A percentile compares a stretch with the other conserved stretches of the same genome.
Evolutionary conservation across 2,888 invertebrate species (phyloP).

Genomic region (Cataglyphis altisquamis): DNA sequence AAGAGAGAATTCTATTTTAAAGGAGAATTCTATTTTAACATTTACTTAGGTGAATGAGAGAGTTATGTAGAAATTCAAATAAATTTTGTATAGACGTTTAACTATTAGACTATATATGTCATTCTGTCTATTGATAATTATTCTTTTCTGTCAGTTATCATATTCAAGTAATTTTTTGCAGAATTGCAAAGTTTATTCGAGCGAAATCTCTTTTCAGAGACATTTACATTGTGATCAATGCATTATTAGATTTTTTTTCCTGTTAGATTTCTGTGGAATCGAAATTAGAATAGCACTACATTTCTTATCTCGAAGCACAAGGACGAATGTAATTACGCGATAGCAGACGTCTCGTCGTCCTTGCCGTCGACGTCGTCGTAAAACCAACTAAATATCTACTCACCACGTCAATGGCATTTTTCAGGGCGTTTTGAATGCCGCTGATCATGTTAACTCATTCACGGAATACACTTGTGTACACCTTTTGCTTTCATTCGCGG

Average conservation of each 20-base stretch:
- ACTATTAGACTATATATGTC: neutral
- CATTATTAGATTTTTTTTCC: neutral
- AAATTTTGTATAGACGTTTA: neutral
- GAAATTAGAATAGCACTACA: neutral
- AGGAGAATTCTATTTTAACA: neutral
- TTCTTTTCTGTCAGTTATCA: neutral
- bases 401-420: conserved; percentile 86
- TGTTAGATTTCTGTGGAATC: neutral
- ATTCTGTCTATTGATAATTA: conserved; percentile 4
- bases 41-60: neutral
- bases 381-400: conserved; percentile 72
- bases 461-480: conserved; percentile 41
- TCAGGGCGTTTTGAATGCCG: conserved; percentile 84
- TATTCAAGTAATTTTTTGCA: neutral
- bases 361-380: neutral
- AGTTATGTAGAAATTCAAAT: neutral
- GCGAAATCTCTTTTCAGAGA: neutral
- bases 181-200: neutral
- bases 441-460: conserved; percentile 83
- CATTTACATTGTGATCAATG: neutral
- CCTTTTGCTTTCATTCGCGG: conserved; percentile 51
- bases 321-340: conserved; percentile 27
- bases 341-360: conserved; percentile 17
- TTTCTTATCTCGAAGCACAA: conserved; percentile 18
- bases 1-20: neutral